phyloP scores from a whole-genome alignment of 1,140 invertebrate genomes.

The Drosophila virilis region DNA sequence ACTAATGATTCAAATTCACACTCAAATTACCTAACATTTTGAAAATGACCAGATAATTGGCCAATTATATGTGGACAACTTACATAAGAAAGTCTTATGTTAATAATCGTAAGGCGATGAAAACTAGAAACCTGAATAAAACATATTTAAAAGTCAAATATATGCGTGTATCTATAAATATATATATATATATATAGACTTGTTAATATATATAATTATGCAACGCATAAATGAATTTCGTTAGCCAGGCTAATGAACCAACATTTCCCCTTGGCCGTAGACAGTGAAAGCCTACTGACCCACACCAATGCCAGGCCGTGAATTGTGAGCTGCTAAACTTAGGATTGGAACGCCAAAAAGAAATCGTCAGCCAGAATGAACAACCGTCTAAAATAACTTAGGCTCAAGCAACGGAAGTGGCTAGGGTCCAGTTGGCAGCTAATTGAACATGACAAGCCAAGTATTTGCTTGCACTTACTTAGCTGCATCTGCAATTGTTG shows the following conservation, averaged over 20 bases:
- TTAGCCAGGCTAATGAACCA: conserved; percentile 28
- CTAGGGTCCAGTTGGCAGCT: conserved; percentile 27
- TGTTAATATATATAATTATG: conserved; percentile 32
- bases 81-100: conserved; percentile 19
- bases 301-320: not conserved
- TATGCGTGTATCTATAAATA: conserved; percentile 20
- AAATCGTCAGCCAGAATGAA: conserved; percentile 6
- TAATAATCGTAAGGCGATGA: not conserved
- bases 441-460: conserved; percentile 31
- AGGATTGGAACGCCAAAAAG: conserved; percentile 7
- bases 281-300: conserved; percentile 56
- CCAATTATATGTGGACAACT: conserved; percentile 10
- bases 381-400: not conserved
- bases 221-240: conserved; percentile 52
- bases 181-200: not conserved
- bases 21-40: not conserved
- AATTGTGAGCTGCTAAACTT: conserved; percentile 1
- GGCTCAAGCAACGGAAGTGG: conserved; percentile 14
- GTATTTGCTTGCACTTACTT: conserved; percentile 73
- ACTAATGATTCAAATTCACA: not conserved
- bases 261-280: conserved; percentile 23
- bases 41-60: conserved; percentile 1
- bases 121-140: not conserved
- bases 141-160: conserved; percentile 1
- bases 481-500: conserved; percentile 47